phyloP scores from a whole-genome alignment of 2,888 invertebrate genomes.

The Hypena proboscidalis region DNA sequence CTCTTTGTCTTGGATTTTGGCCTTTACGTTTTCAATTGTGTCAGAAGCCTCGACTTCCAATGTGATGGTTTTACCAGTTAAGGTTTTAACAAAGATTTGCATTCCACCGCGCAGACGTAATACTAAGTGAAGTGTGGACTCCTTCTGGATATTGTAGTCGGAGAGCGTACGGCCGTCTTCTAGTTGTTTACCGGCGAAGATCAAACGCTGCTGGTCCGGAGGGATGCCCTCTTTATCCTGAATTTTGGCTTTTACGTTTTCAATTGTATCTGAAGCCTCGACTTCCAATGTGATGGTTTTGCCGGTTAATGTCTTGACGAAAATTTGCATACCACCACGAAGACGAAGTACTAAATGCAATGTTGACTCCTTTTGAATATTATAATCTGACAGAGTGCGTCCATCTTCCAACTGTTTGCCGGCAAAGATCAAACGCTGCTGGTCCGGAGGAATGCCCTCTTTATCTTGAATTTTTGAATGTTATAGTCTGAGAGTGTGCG shows the following conservation, averaged over 20 bases:
- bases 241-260: slow-evolving; percentile 50
- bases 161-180: too few relatives aligned
- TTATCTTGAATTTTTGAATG: too few relatives aligned
- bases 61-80: too few relatives aligned
- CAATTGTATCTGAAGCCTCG: slow-evolving; percentile 48
- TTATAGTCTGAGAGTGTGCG: too few relatives aligned
- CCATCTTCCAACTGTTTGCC: slow-evolving; percentile 42
- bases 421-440: slow-evolving; percentile 47
- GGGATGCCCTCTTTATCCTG: slow-evolving; percentile 52
- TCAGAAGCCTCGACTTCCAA: too few relatives aligned
- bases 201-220: slow-evolving; percentile 46
- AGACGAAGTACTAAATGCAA: slow-evolving; percentile 70
- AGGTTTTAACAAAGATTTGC: too few relatives aligned
- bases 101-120: slow-evolving; percentile 37
- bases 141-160: slow-evolving; percentile 38
- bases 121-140: slow-evolving; percentile 83
- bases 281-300: slow-evolving; percentile 46
- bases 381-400: slow-evolving; percentile 43
- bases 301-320: slow-evolving; percentile 38
- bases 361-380: slow-evolving; percentile 53
- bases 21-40: too few relatives aligned
- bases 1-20: too few relatives aligned
- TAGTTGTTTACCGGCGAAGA: slow-evolving; percentile 57
- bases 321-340: slow-evolving; percentile 39
- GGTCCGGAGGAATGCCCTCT: slow-evolving; percentile 45